Conservation (phyloP, 2,797 vertebrate species). For the Hippocampus kuda region DNA sequence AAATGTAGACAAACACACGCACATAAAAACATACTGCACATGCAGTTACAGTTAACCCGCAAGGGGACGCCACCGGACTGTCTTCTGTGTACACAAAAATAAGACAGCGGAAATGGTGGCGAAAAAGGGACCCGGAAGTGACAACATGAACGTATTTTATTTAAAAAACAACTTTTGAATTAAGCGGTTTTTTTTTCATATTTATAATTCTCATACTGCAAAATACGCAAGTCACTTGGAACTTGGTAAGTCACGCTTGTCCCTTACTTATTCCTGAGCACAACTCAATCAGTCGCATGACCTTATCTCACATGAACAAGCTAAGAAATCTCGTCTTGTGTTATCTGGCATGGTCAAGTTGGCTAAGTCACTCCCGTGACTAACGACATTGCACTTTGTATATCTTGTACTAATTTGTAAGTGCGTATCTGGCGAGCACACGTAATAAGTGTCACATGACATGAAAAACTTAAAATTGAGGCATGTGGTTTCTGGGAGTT, state of each 20-base stretch:
- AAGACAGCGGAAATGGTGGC: slow-evolving; percentile 16
- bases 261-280: no score
- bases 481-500: not conserved
- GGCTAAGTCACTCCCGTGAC: no score
- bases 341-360: no score
- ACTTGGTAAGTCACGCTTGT: no score
- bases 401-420: no score
- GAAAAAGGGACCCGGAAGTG: not conserved
- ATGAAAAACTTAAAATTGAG: not conserved
- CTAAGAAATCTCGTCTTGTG: no score
- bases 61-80: not conserved
- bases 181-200: no score
- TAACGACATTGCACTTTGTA: no score
- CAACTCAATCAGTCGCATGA: no score
- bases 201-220: no score
- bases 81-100: slow-evolving; percentile 39
- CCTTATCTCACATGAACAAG: no score
- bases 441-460: not conserved
- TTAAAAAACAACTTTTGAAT: not conserved
- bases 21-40: slow-evolving; percentile 4
- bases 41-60: slow-evolving; percentile 7
- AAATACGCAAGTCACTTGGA: no score
- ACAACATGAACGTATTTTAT: not conserved
- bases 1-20: not conserved
- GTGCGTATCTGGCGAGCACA: not conserved